Percentiles rank a stretch among this genome's conserved stretches.
Evolutionary conservation across 2,797 vertebrate species (phyloP).

Genomic region (Cacajao melanocephalus): DNA sequence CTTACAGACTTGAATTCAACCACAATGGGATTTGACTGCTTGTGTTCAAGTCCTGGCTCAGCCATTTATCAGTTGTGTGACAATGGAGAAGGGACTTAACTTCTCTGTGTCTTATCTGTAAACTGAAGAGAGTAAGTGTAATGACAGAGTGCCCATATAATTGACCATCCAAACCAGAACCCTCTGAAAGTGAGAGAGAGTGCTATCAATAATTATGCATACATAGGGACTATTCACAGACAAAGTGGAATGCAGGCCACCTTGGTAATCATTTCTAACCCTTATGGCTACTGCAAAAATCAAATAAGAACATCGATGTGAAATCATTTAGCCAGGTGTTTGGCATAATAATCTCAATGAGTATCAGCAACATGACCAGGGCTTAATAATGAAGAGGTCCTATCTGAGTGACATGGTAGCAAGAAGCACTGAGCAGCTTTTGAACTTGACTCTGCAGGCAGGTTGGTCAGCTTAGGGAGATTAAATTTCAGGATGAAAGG

Average conservation of each 20-base stretch:
- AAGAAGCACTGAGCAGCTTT: neutral
- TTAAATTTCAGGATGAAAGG: neutral
- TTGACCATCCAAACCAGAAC: neutral
- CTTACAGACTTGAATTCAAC: too few relatives aligned
- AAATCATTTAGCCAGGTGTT: neutral
- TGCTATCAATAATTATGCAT: neutral
- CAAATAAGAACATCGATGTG: neutral
- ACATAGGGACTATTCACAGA: neutral
- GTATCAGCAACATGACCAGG: fast-evolving
- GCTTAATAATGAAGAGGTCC: neutral
- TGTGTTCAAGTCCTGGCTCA: neutral
- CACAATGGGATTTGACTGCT: neutral
- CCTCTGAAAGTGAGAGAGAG: neutral
- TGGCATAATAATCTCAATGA: neutral
- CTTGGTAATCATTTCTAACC: neutral
- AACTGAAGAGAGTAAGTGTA: neutral
- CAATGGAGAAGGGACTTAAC: neutral
- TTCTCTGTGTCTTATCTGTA: neutral
- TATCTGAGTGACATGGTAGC: neutral
- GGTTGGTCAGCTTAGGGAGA: neutral
- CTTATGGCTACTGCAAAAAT: neutral
- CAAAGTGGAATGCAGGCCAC: neutral
- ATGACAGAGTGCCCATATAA: neutral
- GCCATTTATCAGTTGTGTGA: neutral
- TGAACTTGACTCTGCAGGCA: neutral